Base-by-base conservation (phyloP, 2,888 invertebrate species). In the Thelaira solivaga region DNA sequence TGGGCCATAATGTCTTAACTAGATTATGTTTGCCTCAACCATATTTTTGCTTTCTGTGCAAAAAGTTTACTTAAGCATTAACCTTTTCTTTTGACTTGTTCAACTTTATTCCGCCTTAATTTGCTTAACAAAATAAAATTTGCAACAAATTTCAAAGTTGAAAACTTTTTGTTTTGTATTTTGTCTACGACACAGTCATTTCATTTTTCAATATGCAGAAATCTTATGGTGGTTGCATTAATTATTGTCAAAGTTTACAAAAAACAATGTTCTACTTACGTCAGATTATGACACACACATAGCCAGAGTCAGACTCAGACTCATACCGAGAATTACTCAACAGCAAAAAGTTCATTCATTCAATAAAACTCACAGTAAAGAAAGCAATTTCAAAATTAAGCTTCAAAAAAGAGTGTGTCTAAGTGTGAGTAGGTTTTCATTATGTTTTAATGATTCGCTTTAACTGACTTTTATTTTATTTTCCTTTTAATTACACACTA, bases 161-260 rank as follows among this genome's bases (percentile, higher is more conserved):
- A 26, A 26, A 26, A 26, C 26, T 6, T 11, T 26, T 47, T 11
- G 34, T 41, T 5, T 18, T 4, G 39, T 24, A 2, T 2, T 16
- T 24, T 18, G 31, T 20, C 43, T 13, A 31, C n/a, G n/a, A n/a
- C n/a, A n/a, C n/a, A n/a, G n/a, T n/a, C n/a, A n/a, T n/a, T n/a
- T n/a, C n/a, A n/a, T n/a, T n/a, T n/a, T n/a, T n/a, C n/a, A n/a
- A n/a, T n/a, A n/a, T n/a, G n/a, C 59, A 64, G 7, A 39, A 57
- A 64, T 57, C 62, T 18, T 24, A 67, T 67, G 64, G 57, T 67
- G 49, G 18, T 20, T 16, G 22, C 11, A 29, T 67, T 45, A 55
- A 39, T 59, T 69, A 65, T 53, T 53, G 69, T 36, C 55, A 78
- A 78, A 78, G 59, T 69, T 73, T 55, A n/a, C 7, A 1, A 29